Conservation (phyloP, 2,888 invertebrate species). For the Sinotaia quadrata region DNA sequence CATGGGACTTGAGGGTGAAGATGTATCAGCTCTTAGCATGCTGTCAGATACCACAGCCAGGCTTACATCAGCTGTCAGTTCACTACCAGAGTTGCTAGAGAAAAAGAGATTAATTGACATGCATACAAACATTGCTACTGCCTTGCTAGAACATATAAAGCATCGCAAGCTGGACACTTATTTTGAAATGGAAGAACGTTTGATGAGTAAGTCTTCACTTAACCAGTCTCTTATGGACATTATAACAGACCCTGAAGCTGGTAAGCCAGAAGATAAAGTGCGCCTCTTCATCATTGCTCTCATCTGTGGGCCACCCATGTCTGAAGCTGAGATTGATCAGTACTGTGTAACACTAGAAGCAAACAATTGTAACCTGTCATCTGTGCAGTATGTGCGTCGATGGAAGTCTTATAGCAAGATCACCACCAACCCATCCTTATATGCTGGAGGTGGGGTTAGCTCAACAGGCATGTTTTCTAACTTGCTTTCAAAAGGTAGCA, state of each 20-base stretch:
- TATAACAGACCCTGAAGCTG: slow-evolving; percentile 87
- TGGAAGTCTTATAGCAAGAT: slow-evolving; percentile 92
- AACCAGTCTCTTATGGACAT: slow-evolving; percentile 91
- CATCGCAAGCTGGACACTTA: slow-evolving; percentile 93
- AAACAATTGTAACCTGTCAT: slow-evolving; percentile 88
- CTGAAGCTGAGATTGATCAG: slow-evolving; percentile 87
- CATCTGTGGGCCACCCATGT: slow-evolving; percentile 85
- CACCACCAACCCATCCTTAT: slow-evolving; percentile 81
- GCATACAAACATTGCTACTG: slow-evolving; percentile 98
- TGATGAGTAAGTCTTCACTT: slow-evolving; percentile 80
- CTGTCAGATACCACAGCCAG: slow-evolving; percentile 79
- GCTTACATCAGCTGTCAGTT: slow-evolving; percentile 91
- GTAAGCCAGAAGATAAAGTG: slow-evolving; percentile 92
- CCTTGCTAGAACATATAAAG: slow-evolving; percentile 76
- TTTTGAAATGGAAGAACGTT: slow-evolving; percentile 98
- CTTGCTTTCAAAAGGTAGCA: slow-evolving; percentile 93
- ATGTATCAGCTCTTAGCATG: slow-evolving; percentile 81
- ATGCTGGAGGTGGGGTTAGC: slow-evolving; percentile 87
- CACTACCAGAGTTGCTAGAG: slow-evolving; percentile 95
- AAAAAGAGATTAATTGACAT: slow-evolving; percentile 97
- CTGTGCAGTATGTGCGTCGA: slow-evolving; percentile 90
- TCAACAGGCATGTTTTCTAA: slow-evolving; percentile 98
- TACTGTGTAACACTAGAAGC: slow-evolving; percentile 84
- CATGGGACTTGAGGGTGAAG: slow-evolving; percentile 94
- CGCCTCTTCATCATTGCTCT: slow-evolving; percentile 90